Evolutionary conservation across 2,888 invertebrate species (phyloP).

Genomic region (Aricia artaxerxes): DNA sequence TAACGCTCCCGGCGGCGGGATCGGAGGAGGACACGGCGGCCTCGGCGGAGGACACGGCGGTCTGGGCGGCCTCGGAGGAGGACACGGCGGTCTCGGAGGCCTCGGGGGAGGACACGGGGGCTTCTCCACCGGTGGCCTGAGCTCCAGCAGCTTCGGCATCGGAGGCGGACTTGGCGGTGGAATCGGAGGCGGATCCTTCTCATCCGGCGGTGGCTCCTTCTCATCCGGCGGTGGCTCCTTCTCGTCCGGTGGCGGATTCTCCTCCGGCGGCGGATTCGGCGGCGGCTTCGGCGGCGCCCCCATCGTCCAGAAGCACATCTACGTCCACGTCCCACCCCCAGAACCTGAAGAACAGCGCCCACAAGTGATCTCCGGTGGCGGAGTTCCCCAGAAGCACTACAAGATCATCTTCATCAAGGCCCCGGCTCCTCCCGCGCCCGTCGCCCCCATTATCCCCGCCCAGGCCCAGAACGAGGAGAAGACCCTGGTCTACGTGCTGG

Average conservation of each 20-base stretch:
- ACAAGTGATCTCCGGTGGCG: slow-evolving; percentile 82
- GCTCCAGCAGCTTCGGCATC: slow-evolving; percentile 46
- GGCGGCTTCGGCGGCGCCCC: slow-evolving; percentile 73
- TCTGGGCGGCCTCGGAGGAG: slow-evolving; percentile 54
- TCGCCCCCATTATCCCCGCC: slow-evolving; percentile 87
- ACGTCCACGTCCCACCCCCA: slow-evolving; percentile 91
- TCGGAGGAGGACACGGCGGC: slow-evolving; percentile 60
- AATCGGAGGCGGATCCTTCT: slow-evolving; percentile 48
- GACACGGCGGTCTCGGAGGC: slow-evolving; percentile 46
- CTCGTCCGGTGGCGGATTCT: slow-evolving; percentile 44
- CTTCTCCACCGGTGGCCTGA: slow-evolving; percentile 45
- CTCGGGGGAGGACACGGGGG: slow-evolving; percentile 50
- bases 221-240: slow-evolving; percentile 48
- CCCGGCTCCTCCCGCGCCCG: slow-evolving; percentile 87
- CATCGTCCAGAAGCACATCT: slow-evolving; percentile 89
- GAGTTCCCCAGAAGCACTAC: slow-evolving; percentile 88
- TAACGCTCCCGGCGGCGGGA: slow-evolving; percentile 70
- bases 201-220: slow-evolving; percentile 45
- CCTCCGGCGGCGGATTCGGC: slow-evolving; percentile 48
- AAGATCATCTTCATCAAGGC: slow-evolving; percentile 94
- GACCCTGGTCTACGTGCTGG: slow-evolving; percentile 90
- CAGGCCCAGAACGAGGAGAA: slow-evolving; percentile 88
- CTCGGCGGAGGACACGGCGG: slow-evolving; percentile 54
- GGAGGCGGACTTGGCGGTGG: slow-evolving; percentile 51
- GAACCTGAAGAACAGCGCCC: slow-evolving; percentile 86